Evolutionary conservation across 2,797 vertebrate species (phyloP).

Genomic region (Margarornis squamiger): DNA sequence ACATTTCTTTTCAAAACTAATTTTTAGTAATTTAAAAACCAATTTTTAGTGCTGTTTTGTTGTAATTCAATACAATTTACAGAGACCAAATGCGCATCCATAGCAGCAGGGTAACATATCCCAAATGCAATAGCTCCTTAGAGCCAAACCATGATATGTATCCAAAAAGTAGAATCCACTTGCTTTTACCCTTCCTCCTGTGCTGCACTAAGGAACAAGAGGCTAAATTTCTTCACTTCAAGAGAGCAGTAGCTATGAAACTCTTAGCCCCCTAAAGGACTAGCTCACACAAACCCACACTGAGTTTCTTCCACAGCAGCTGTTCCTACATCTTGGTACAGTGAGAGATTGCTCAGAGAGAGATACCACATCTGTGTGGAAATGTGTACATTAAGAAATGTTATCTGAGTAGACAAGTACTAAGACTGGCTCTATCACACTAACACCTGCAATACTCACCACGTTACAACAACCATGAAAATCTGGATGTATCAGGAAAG

Average conservation of each 20-base stretch:
- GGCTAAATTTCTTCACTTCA: neutral
- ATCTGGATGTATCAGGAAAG: neutral
- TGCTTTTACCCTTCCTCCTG: neutral
- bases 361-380: neutral
- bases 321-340: neutral
- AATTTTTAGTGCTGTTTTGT: neutral
- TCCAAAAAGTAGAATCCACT: neutral
- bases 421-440: neutral
- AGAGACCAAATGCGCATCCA: neutral
- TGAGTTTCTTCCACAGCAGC: neutral
- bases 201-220: neutral
- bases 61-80: neutral
- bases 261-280: neutral
- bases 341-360: neutral
- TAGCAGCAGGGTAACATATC: neutral
- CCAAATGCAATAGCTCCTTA: neutral
- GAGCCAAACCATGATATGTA: neutral
- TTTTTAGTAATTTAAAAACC: neutral
- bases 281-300: neutral
- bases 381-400: neutral
- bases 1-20: neutral
- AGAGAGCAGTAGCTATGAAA: neutral
- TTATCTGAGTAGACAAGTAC: neutral
- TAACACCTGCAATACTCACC: neutral
- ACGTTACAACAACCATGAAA: neutral